phyloP scores from a whole-genome alignment of 2,888 invertebrate species.

The Drosophila cognata region DNA sequence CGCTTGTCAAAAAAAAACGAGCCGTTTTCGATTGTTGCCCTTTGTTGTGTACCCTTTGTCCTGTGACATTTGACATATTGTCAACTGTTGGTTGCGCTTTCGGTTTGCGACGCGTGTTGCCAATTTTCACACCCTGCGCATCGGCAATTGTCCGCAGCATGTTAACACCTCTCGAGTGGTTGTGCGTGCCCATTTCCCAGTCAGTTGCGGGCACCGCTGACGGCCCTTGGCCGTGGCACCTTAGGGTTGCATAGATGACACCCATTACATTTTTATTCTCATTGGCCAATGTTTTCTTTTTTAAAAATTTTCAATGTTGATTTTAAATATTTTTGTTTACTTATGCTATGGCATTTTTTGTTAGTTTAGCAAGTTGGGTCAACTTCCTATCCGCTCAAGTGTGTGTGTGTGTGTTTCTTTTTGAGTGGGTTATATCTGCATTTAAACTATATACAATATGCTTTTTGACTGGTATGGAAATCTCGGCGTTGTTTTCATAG shows the following conservation, averaged over 20 bases:
- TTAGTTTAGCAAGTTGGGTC: conserved; percentile 47
- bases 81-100: conserved; percentile 59
- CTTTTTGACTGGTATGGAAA: conserved; percentile 62
- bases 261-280: conserved; percentile 26
- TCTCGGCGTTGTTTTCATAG: conserved; percentile 67
- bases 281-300: conserved; percentile 65
- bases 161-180: conserved; percentile 75
- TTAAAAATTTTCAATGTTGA: conserved; percentile 66
- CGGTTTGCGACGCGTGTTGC: conserved; percentile 75
- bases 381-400: conserved; percentile 10
- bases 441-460: conserved; percentile 55
- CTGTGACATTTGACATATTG: conserved; percentile 84
- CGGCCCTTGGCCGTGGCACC: conserved; percentile 7
- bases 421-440: conserved; percentile 41
- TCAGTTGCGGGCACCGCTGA: conserved; percentile 11
- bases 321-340: conserved; percentile 77
- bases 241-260: conserved; percentile 55
- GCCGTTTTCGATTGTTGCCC: conserved; percentile 40
- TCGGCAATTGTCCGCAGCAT: conserved; percentile 75
- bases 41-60: conserved; percentile 52
- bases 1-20: conserved; percentile 84
- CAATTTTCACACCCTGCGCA: conserved; percentile 81
- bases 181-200: conserved; percentile 52
- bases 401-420: neutral
- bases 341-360: conserved; percentile 53